These are phyloP conservation scores for Elysia crispata DNA, from an alignment of 2,888 invertebrate genomes.

Conservation along the genomic window DNA sequence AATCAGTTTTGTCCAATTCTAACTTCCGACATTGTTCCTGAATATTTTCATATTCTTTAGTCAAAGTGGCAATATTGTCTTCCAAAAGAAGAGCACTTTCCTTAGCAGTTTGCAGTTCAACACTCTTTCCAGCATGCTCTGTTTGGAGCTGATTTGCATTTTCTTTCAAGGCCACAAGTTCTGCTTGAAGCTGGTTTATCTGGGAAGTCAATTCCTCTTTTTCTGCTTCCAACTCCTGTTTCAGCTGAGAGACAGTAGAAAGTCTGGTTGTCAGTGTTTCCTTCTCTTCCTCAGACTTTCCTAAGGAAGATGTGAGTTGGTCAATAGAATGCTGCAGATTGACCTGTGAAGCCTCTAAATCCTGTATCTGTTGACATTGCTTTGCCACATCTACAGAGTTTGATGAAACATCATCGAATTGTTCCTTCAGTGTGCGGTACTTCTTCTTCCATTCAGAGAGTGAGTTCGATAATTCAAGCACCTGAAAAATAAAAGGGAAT, in stretches of 20 bases:
- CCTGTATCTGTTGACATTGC: conserved; percentile 50
- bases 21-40: conserved; percentile 30
- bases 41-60: neutral
- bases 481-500: conserved; percentile 9
- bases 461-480: conserved; percentile 65
- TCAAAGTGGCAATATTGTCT: too few relatives aligned
- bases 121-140: neutral
- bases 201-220: conserved; percentile 30
- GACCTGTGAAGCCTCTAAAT: conserved; percentile 28
- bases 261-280: neutral
- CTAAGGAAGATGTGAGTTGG: too few relatives aligned
- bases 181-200: conserved; percentile 34
- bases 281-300: conserved; percentile 16
- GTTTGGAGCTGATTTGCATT: conserved; percentile 15
- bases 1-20: conserved; percentile 42
- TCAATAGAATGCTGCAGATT: too few relatives aligned
- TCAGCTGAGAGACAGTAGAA: neutral
- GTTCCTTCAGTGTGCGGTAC: conserved; percentile 60
- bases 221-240: conserved; percentile 45
- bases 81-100: too few relatives aligned
- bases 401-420: conserved; percentile 54
- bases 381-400: conserved; percentile 45
- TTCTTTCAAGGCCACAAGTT: conserved; percentile 10
- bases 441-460: conserved; percentile 61
- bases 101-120: too few relatives aligned